A percentile compares a stretch with the other conserved stretches of the same genome.
Conservation (phyloP, 2,113 vertebrate species). For the Sturnus vulgaris region DNA sequence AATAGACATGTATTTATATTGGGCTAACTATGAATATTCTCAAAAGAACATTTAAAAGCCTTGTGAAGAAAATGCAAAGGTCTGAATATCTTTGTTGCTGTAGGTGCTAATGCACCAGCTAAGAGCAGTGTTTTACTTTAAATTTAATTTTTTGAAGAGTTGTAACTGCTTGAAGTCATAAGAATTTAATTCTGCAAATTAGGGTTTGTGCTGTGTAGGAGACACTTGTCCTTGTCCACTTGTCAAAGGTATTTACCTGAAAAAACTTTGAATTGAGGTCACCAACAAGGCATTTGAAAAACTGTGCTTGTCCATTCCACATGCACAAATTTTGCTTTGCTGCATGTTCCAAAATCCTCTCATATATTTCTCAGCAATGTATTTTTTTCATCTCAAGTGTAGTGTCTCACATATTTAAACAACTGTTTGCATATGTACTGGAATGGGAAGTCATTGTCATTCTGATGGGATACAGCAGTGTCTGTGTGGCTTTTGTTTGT, state of each 20-base stretch:
- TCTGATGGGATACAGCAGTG: conserved; percentile 54
- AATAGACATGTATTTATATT: background rate
- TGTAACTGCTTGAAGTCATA: background rate
- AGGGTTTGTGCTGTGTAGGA: background rate
- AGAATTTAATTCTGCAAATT: background rate
- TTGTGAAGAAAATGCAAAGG: background rate
- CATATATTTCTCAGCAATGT: background rate
- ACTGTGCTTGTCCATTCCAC: background rate
- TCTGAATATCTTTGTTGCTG: background rate
- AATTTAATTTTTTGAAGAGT: background rate
- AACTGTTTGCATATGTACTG: conserved; percentile 20
- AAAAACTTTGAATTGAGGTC: background rate
- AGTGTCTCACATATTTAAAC: conserved; percentile 24
- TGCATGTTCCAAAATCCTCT: background rate
- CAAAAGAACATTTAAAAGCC: background rate
- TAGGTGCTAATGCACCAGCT: background rate
- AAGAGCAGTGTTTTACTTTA: background rate
- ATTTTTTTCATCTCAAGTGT: background rate
- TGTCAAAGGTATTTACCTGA: background rate
- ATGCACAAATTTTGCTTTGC: background rate
- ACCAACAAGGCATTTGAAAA: background rate
- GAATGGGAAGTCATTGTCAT: conserved; percentile 59
- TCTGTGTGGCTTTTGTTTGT: conserved; percentile 65
- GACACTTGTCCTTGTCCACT: background rate
- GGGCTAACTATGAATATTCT: background rate